These are phyloP conservation scores for Bombyx mori DNA, from an alignment of 1,140 invertebrate genomes.

Conservation along the genomic window DNA sequence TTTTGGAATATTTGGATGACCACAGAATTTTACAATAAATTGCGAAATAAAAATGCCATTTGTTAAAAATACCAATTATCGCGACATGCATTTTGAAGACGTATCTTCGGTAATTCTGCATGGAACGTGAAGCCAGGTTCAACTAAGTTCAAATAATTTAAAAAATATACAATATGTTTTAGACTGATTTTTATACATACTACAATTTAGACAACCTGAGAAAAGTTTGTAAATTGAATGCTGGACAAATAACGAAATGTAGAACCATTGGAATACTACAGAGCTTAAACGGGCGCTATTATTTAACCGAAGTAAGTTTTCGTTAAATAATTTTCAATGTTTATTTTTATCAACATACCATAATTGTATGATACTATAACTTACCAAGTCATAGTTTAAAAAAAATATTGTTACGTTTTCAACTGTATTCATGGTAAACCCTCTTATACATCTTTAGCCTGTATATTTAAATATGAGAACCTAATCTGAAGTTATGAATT, in stretches of 20 bases:
- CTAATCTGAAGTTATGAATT: no score
- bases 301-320: slow-evolving; percentile 37
- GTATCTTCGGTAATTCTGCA: no score
- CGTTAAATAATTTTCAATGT: not conserved
- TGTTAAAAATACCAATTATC: slow-evolving; percentile 22
- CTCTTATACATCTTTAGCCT: no score
- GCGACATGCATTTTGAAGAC: slow-evolving; percentile 27
- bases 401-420: no score
- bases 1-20: no score
- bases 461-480: no score
- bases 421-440: no score
- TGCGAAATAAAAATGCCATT: slow-evolving; percentile 13
- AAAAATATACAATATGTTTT: slow-evolving; percentile 11
- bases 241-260: slow-evolving; percentile 27
- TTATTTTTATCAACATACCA: slow-evolving; percentile 2
- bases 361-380: no score
- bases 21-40: no score
- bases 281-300: slow-evolving; percentile 39
- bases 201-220: slow-evolving; percentile 22
- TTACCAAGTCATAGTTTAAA: no score
- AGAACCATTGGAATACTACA: slow-evolving; percentile 44
- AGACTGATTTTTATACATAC: slow-evolving; percentile 39
- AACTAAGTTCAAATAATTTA: no score
- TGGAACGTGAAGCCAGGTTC: no score
- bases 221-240: slow-evolving; percentile 19